phyloP scores from a whole-genome alignment of 2,113 vertebrate species.

The Paratilapia polleni region DNA sequence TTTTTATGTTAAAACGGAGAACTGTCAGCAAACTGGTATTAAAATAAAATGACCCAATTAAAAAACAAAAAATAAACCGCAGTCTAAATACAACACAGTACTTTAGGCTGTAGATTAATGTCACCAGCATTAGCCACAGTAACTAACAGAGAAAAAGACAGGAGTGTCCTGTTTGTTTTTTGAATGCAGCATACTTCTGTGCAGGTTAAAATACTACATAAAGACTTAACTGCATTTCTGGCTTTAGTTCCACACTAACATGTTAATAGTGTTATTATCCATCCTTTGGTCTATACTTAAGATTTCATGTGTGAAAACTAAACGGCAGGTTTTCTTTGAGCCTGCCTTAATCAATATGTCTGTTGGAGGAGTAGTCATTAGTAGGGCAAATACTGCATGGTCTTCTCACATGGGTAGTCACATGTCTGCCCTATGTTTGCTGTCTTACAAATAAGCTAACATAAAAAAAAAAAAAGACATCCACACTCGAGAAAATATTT shows the following conservation, averaged over 20 bases:
- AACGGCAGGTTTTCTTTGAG: background rate
- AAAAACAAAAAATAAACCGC: no score
- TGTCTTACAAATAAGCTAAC: slow-evolving; percentile 39
- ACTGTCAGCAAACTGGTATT: background rate
- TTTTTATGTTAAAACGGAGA: background rate
- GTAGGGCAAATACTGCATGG: slow-evolving; percentile 12
- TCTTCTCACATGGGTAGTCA: slow-evolving; percentile 26
- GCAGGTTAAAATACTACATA: background rate
- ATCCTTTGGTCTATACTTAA: background rate
- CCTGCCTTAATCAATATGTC: background rate
- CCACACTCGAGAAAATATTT: background rate
- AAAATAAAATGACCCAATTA: background rate
- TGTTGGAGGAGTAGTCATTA: slow-evolving; percentile 8
- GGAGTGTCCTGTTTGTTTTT: no score
- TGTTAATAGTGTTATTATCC: background rate
- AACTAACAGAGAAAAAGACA: background rate
- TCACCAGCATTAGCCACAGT: background rate
- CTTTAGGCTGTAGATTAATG: background rate
- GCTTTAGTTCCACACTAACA: background rate
- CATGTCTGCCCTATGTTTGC: slow-evolving; percentile 38
- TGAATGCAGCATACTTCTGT: no score
- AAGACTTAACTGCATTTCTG: background rate
- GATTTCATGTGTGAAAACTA: background rate
- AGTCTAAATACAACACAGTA: background rate
- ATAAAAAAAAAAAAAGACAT: slow-evolving; percentile 40